A percentile compares a stretch with the other conserved stretches of the same genome.
Conservation (phyloP, 2,888 invertebrate genomes). For the Penaeus monodon region DNA sequence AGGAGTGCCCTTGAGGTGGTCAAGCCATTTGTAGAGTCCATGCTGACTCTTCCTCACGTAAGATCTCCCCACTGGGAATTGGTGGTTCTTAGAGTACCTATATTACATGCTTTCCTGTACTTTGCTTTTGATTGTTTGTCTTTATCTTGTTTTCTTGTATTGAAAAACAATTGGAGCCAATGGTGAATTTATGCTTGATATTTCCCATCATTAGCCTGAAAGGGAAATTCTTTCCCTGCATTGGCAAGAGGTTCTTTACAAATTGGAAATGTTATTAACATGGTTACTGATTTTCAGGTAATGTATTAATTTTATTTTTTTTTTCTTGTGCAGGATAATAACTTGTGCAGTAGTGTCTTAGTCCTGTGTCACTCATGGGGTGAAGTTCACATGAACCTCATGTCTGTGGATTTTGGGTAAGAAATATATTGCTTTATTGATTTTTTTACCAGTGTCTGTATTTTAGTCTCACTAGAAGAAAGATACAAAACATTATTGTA, state of each 20-base stretch:
- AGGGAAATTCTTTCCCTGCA: too few species aligned
- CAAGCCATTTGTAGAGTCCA: slow-evolving; percentile 31
- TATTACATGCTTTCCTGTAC: too few species aligned
- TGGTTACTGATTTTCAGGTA: background rate
- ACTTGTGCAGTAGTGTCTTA: slow-evolving; percentile 43
- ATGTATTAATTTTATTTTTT: background rate
- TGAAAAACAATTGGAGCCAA: too few species aligned
- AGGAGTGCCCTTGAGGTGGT: slow-evolving; percentile 26
- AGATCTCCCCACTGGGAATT: background rate
- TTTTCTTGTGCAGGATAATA: slow-evolving; percentile 35
- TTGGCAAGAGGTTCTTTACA: too few species aligned
- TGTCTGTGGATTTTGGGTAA: slow-evolving; percentile 38
- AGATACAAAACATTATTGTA: too few species aligned
- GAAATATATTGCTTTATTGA: background rate
- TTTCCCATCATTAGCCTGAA: too few species aligned
- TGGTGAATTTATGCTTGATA: too few species aligned
- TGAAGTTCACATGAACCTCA: slow-evolving; percentile 34
- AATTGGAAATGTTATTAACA: background rate
- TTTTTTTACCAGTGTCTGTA: too few species aligned
- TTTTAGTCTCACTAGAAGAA: too few species aligned
- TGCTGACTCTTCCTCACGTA: slow-evolving; percentile 49
- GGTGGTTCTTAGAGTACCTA: too few species aligned
- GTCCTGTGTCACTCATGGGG: slow-evolving; percentile 46
- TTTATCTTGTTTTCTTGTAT: too few species aligned
- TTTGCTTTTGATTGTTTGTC: too few species aligned